These are phyloP conservation scores for Enchytraeus crypticus DNA, from an alignment of 2,888 invertebrate species.

Conservation along the genomic window DNA sequence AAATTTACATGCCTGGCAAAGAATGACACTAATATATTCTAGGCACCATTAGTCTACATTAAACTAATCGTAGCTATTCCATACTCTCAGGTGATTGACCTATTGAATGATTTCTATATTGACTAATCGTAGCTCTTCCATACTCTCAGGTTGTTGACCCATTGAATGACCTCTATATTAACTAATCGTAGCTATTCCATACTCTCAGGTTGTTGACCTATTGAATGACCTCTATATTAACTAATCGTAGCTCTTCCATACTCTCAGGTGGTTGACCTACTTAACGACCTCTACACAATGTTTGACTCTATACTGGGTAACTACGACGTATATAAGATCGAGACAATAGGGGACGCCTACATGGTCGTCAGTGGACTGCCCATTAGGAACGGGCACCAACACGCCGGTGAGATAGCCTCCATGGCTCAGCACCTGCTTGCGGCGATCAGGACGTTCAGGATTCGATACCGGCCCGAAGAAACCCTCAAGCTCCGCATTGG, in stretches of 20 bases:
- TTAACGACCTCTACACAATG: conserved; percentile 78
- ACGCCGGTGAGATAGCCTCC: conserved; percentile 46
- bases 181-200: background rate
- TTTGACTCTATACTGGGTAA: conserved; percentile 79
- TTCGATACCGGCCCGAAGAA: conserved; percentile 38
- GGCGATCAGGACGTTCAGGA: conserved; percentile 39
- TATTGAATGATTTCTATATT: too few relatives aligned
- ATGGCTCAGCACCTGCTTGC: conserved; percentile 42
- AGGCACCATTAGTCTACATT: too few relatives aligned
- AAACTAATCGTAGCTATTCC: background rate
- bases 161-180: too few relatives aligned
- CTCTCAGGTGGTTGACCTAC: conserved; percentile 71
- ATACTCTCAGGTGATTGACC: too few relatives aligned
- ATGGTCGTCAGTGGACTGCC: conserved; percentile 35
- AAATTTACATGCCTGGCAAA: background rate
- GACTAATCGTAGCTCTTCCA: background rate
- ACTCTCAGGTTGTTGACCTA: too few relatives aligned
- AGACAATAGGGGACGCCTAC: conserved; percentile 33
- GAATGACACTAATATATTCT: too few relatives aligned
- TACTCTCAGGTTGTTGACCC: too few relatives aligned
- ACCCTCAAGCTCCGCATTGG: conserved; percentile 45
- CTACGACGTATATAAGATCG: conserved; percentile 84
- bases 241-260: background rate
- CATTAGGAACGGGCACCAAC: conserved; percentile 37
- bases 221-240: too few relatives aligned